Evolutionary conservation across 2,113 vertebrate genomes (phyloP).

Genomic region (Nothoprocta pentlandii): DNA sequence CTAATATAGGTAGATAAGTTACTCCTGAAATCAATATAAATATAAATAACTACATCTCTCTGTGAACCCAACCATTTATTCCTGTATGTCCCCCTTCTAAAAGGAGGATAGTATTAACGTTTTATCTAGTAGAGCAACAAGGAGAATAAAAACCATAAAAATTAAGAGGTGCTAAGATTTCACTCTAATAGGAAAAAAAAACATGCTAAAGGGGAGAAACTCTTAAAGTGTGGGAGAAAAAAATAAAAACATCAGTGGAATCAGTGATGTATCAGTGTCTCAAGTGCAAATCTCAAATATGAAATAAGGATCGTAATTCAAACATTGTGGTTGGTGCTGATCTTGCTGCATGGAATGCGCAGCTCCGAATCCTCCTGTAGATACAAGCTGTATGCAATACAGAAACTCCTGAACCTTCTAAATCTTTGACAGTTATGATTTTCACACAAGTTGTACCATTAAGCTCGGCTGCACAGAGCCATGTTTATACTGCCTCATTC

Average conservation of each 20-base stretch:
- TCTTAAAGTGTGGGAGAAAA: background rate
- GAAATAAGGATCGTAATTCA: background rate
- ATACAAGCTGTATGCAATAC: background rate
- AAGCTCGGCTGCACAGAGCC: background rate
- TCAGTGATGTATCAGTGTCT: background rate
- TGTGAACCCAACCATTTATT: conserved; percentile 9
- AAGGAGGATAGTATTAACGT: conserved; percentile 29
- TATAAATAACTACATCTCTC: conserved; percentile 50
- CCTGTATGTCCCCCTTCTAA: background rate
- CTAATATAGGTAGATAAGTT: conserved; percentile 13
- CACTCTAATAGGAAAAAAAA: background rate
- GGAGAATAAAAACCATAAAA: background rate
- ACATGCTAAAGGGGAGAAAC: background rate
- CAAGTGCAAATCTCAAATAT: background rate
- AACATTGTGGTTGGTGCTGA: background rate
- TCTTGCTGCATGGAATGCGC: conserved; percentile 13
- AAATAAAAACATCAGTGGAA: accelerated
- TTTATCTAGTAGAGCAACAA: background rate
- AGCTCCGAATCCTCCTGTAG: background rate
- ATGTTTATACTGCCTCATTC: conserved; percentile 22
- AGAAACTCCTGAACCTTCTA: conserved; percentile 34
- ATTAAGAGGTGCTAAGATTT: conserved; percentile 3
- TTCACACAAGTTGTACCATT: conserved; percentile 16
- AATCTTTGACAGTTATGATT: conserved; percentile 13
- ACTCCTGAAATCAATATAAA: conserved; percentile 27